Evolutionary conservation across 2,113 vertebrate species (phyloP), one percentile per base, ranked within the genome.

Genomic region (Tupaia chinensis): DNA sequence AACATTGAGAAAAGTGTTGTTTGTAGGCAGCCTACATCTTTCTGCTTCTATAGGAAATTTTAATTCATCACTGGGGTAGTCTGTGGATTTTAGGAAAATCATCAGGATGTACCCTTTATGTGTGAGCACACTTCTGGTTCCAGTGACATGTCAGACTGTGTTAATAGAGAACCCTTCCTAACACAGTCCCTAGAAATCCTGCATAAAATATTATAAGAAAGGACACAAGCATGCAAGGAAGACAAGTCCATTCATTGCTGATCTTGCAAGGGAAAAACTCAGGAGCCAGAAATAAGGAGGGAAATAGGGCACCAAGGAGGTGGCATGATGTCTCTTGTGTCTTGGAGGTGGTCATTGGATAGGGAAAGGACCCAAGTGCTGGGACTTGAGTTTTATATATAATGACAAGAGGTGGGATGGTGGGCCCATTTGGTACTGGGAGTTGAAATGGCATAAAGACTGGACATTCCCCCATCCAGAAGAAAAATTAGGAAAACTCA

Each of bases 141-240:
- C 34, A 95, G n/a, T 2, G 1, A 76, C 32, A 87, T 3, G 19
- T 72, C 68, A 70, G n/a, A 90, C 69, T 69, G 53, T 80, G 68
- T 25, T 92, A 94, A 65, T 7, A 60, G 5, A 60, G 70, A 93
- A 70, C 3, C 3, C 17, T 72, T 81, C 83, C 44, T 89, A 93
- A 29, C 25, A 90, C 22, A 89, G 73, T 89, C 14, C 14, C 13
- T 61, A 25, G 9, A 86, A 83, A 89, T 66, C 61, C 20, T 66
- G 22, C n/a, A 63, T 73, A 83, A 89, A 74, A 58, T 32, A 93
- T 81, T 86, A 85, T 1, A 83, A 95, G 87, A 61, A 68, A 63
- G 44, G 54, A 73, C 19, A 65, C 20, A 66, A 58, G 66, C 27
- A 72, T 29, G 32, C 29, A n/a, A 89, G 32, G 23, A 77, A 83